A percentile compares a stretch with the other conserved stretches of the same genome.
These are phyloP conservation scores for Gephyroberyx darwinii DNA, from an alignment of 2,797 vertebrate genomes.

Conservation along the genomic window DNA sequence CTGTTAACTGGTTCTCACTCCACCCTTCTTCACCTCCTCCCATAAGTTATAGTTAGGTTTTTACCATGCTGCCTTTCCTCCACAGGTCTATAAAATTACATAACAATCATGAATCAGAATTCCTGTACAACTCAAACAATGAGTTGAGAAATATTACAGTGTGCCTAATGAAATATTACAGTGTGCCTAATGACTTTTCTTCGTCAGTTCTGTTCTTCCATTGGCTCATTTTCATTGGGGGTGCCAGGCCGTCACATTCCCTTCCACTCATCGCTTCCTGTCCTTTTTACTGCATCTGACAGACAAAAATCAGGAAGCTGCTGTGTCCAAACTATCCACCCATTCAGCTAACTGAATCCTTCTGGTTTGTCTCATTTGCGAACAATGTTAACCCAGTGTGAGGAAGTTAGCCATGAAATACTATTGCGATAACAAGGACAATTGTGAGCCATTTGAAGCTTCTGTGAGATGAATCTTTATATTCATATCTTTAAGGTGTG, in stretches of 20 bases:
- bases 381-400: constrained; percentile 23
- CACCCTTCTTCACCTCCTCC: constrained; percentile 10
- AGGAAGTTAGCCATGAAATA: constrained; percentile 12
- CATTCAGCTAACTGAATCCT: constrained; percentile 48
- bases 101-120: not conserved
- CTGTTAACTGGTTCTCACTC: not conserved
- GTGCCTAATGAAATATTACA: constrained; percentile 3
- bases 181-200: not conserved
- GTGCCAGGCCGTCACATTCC: constrained; percentile 75
- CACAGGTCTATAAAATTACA: not conserved
- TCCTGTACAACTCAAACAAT: not conserved
- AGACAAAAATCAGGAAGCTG: constrained; percentile 71
- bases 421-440: not conserved
- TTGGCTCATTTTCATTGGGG: constrained; percentile 47
- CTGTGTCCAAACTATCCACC: constrained; percentile 50
- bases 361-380: constrained; percentile 43
- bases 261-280: constrained; percentile 74
- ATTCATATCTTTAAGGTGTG: constrained; percentile 11
- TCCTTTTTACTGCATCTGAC: constrained; percentile 64
- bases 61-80: not conserved
- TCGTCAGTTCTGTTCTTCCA: constrained; percentile 17
- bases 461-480: constrained; percentile 3
- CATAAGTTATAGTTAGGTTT: not conserved
- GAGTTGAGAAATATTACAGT: not conserved
- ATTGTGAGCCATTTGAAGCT: not conserved